A percentile compares a stretch with the other conserved stretches of the same genome.
Evolutionary conservation across 2,797 vertebrate species (phyloP).

Genomic region (Sebastolobus altivelis): DNA sequence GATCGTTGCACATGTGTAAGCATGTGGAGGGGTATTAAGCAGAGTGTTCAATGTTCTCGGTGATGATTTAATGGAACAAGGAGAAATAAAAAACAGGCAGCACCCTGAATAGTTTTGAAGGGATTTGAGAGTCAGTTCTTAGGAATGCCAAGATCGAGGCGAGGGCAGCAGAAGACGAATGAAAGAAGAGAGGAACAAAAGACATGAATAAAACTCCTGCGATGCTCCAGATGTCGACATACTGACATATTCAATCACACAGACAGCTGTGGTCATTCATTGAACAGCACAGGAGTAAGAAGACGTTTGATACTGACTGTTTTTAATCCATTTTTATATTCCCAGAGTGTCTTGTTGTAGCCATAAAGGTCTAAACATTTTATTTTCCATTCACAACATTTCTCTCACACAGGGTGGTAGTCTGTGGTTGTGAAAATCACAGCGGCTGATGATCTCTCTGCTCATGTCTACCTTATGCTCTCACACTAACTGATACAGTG

Average conservation of each 20-base stretch:
- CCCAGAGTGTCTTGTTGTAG: slow-evolving; percentile 3
- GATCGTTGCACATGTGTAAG: slow-evolving; percentile 48
- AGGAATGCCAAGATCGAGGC: slow-evolving; percentile 11
- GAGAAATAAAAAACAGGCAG: slow-evolving; percentile 29
- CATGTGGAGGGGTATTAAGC: slow-evolving; percentile 31
- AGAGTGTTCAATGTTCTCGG: slow-evolving; percentile 6
- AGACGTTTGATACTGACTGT: slow-evolving; percentile 17
- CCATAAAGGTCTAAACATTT: not conserved
- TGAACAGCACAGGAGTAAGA: slow-evolving; percentile 22
- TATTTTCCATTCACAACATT: slow-evolving; percentile 8
- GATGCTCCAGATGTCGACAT: slow-evolving; percentile 36
- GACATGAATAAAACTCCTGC: slow-evolving; percentile 14
- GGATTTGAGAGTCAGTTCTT: slow-evolving; percentile 22
- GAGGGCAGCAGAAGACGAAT: slow-evolving; percentile 11
- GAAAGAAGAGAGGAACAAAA: slow-evolving; percentile 26
- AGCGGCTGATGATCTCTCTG: slow-evolving; percentile 6
- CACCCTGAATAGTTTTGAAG: slow-evolving; percentile 15
- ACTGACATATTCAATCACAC: slow-evolving; percentile 7
- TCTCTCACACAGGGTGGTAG: slow-evolving; percentile 39
- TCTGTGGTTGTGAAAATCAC: slow-evolving; percentile 12
- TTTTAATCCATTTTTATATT: slow-evolving; percentile 12
- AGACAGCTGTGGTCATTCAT: slow-evolving; percentile 15
- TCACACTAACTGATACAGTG: slow-evolving; percentile 20
- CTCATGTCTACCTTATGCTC: slow-evolving; percentile 10
- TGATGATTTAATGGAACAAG: slow-evolving; percentile 51